Percentiles rank a stretch among this genome's conserved stretches.
Conservation (phyloP, 2,888 invertebrate species). For the Trilocha varians region DNA sequence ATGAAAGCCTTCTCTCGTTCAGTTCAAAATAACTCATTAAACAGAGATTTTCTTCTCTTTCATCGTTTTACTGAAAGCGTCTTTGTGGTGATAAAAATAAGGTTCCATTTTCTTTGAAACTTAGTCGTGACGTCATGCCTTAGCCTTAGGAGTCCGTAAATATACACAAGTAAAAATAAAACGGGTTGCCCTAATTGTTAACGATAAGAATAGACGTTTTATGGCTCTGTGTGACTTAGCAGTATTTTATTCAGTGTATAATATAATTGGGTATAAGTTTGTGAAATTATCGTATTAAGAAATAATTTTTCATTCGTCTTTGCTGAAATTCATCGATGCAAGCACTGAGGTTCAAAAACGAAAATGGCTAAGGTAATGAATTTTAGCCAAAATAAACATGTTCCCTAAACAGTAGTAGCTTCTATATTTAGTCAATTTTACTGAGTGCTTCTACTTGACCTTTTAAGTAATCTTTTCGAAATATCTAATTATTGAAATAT, state of each 20-base stretch:
- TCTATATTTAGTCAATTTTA: too few species aligned
- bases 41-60: neutral
- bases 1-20: neutral
- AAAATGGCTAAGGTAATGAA: too few species aligned
- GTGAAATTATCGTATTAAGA: too few species aligned
- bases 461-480: too few species aligned
- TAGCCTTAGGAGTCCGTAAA: slow-evolving; percentile 25
- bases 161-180: slow-evolving; percentile 34
- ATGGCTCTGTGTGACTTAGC: neutral
- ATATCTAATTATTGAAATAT: too few species aligned
- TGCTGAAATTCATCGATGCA: too few species aligned
- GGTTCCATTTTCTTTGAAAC: slow-evolving; percentile 14
- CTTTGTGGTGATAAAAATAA: slow-evolving; percentile 11
- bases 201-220: slow-evolving; percentile 22
- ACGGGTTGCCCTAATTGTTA: slow-evolving; percentile 36
- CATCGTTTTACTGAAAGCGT: slow-evolving; percentile 5
- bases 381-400: too few species aligned
- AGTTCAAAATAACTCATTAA: too few species aligned
- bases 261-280: neutral
- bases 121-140: slow-evolving; percentile 21
- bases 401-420: too few species aligned
- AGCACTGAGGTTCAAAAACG: too few species aligned
- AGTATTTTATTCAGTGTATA: neutral
- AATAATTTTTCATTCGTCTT: too few species aligned
- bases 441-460: too few species aligned